Base-by-base conservation (phyloP, 2,888 invertebrate genomes). In the Meiosimyza decipiens region DNA sequence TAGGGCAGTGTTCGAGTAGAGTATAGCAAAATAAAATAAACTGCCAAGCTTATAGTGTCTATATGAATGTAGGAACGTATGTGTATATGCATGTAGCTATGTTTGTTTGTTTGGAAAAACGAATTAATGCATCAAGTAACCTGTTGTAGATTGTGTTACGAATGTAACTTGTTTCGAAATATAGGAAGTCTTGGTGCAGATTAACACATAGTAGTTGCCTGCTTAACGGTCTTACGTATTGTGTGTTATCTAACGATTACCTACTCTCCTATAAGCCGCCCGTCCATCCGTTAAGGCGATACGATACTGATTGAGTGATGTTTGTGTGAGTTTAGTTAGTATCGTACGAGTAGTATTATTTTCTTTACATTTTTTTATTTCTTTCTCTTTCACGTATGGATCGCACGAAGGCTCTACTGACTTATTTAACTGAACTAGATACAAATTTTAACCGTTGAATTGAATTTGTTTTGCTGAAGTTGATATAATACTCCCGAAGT, bases 161-260 rank as follows among this genome's bases (percentile, higher is more conserved):
- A 83, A 82, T 85, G 84, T 84, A 84, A 84, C 84, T 82, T 84
- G 83, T 84, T 84, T 84, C 84, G 83, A 84, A 84, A 84, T 84
- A 84, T 84, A 84, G 84, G 84, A 84, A 84, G 84, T 84, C 83
- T 70, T 70, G 70, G 62, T 52, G 70, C 63, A 54, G 70, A 70
- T 70, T 70, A 70, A 50, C 70, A 63, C 70, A 70, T 70, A 62
- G 70, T 52, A 63, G 63, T 51, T 7, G 54, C n/a, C 52, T 55
- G 73, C 64, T 73, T 72, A 68, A 72, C 75, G 74, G 76, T 79
- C 76, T 79, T 79, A 79, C 79, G 78, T 79, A 77, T 78, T 74
- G 75, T 69, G 71, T 78, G 77, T 79, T 79, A 79, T 78, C 79
- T 77, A 79, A 79, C 78, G 74, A 73, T 72, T 75, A 49, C 71